Evolutionary conservation across 2,797 vertebrate species (phyloP), one percentile per base, ranked within the genome.

Genomic region (Pseudopleuronectes americanus): DNA sequence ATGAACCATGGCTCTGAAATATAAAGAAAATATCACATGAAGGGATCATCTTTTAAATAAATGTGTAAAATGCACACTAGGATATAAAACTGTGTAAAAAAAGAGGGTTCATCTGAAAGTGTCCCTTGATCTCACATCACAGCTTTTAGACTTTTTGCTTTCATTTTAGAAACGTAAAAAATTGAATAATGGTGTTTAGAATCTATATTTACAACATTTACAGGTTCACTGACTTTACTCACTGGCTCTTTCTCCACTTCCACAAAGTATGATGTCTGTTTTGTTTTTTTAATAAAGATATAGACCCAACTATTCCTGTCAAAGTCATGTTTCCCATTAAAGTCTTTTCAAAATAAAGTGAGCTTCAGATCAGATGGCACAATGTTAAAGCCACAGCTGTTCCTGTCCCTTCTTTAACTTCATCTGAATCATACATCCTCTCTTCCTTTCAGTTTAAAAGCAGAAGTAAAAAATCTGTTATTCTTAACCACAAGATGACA

Each of bases 251-350:
- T 10, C 59, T 57, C 41, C 52, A 71, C 38, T 74, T 65, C 58
- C 26, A 36, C 31, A 71, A 38, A 68, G 45, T 56, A 31, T 66
- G 57, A 78, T 53, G 49, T 26, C 1, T 26, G 24, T 72, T 61
- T 73, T 76, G 23, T 58, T 3, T 26, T 5, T 26, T 6, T 26
- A 14, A 31, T 36, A 16, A 69, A 76, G 28, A 57, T 48, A 45
- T 19, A 36, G 14, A 59, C 8, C 22, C 24, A 17, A 76, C 57
- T 19, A 31, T 38, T 45, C 55, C 62, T 26, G 17, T 78, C 68
- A 84, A 84, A 76, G 73, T 84, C 73, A 72, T 61, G 60, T 54
- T 75, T 80, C 68, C 63, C 68, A 72, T 88, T 76, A 76, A 72
- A 31, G 67, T 63, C 53, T 48, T 72, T 74, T 77, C 49, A 73